Base-by-base conservation (phyloP, 2,888 invertebrate genomes). In the Apotomis capreana region DNA sequence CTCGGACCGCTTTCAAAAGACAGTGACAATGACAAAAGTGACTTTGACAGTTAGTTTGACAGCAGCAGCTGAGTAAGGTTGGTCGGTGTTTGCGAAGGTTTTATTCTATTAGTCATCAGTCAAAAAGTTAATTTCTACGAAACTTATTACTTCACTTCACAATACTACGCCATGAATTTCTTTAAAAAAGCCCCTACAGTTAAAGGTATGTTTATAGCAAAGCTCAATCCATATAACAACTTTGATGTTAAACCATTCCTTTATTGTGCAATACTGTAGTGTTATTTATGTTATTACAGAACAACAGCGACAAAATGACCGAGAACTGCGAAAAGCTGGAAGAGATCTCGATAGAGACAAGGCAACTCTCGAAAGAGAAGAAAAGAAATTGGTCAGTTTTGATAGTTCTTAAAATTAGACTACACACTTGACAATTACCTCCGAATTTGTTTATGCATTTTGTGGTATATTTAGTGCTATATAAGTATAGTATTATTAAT, bases 291-390 rank as follows among this genome's bases (percentile, higher is more conserved):
- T 9, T 59, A 75, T 88, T 94, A 55, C 83, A 97, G 98, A 98
- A 86, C 96, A 97, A 89, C 96, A 98, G 87, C 94, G 96, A 64
- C 95, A 96, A 84, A 97, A 97, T 94, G 98, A 98, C 81, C 94
- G 96, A 72, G 95, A 95, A 63, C 89, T 98, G 36, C 94, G 96
- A 8, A 97, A 96, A 90, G 97, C 97, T 10, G 95, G 96, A 8
- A 93, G 98, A 77, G 98, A 98, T 79, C 94, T 98, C 77, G 97
- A 97, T 75, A 94, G 97, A 75, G 98, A 98, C 84, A 95, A 97
- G 78, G 91, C 94, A 68, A 95, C 96, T 75, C 88, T 98, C 78
- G 98, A 98, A 86, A 94, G 96, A 78, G 97, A 98, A 86, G 98
- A 98, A 85, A 97, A 98, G 78, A 97, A 98, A 94, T 88, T 98